Evolutionary conservation across 2,113 vertebrate genomes (phyloP).

Genomic region (Sialia sialis): DNA sequence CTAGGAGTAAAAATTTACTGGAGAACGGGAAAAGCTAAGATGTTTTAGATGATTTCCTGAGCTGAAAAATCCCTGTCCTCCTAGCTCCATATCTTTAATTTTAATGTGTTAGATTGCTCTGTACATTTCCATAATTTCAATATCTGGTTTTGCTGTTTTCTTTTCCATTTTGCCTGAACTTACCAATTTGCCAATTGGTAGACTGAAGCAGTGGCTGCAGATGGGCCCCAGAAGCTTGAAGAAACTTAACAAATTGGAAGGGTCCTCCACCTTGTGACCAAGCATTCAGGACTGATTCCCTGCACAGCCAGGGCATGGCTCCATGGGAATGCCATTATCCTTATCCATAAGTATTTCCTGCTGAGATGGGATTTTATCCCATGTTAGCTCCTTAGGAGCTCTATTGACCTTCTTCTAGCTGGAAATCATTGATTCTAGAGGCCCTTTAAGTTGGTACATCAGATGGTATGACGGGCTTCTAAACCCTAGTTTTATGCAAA

Average conservation of each 20-base stretch:
- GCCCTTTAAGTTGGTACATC: neutral
- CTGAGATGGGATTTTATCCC: neutral
- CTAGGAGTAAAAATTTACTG: neutral
- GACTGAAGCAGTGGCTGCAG: neutral
- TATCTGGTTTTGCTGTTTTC: neutral
- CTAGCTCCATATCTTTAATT: neutral
- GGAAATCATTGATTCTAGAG: neutral
- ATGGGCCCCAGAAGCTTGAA: neutral
- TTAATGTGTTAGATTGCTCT: neutral
- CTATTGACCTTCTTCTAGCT: neutral
- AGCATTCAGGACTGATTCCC: neutral
- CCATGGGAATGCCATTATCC: neutral
- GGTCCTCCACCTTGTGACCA: neutral
- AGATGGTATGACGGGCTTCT: neutral
- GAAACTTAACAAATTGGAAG: neutral
- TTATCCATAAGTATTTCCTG: neutral
- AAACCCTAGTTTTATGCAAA: neutral
- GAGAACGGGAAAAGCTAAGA: neutral
- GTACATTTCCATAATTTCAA: neutral
- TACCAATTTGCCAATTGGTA: neutral
- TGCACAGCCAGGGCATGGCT: neutral
- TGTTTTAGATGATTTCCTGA: neutral
- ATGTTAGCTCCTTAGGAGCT: neutral
- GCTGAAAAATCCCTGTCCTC: neutral
- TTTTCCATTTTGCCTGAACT: neutral